Conservation (phyloP, 2,888 invertebrate species). For the Piscicola geometra region DNA sequence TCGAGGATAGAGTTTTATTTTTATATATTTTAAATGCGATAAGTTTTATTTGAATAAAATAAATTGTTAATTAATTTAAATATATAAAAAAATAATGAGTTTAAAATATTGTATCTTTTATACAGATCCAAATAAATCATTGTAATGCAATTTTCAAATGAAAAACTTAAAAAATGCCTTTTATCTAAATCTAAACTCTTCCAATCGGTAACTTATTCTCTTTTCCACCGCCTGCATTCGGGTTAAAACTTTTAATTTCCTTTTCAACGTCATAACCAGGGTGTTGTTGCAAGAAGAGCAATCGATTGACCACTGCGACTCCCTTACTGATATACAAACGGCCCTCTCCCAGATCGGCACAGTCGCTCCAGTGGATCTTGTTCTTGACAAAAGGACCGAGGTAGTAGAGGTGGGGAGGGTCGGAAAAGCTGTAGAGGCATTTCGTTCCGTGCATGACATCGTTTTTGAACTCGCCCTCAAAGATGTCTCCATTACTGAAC, state of each 20-base stretch:
- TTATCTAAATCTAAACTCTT: too few species aligned
- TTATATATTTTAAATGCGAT: too few species aligned
- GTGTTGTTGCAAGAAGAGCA: conserved; percentile 9
- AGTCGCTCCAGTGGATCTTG: conserved; percentile 25
- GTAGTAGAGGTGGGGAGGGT: conserved; percentile 21
- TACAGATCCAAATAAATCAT: too few species aligned
- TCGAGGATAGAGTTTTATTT: too few species aligned
- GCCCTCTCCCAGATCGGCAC: conserved; percentile 14
- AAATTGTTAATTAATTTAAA: too few species aligned
- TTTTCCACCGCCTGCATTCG: too few species aligned
- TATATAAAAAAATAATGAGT: too few species aligned
- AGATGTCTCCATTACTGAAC: conserved; percentile 30
- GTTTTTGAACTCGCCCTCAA: conserved; percentile 20
- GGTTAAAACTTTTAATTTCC: conserved; percentile 3
- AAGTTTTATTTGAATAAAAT: too few species aligned
- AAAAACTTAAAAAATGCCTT: too few species aligned
- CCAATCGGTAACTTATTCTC: too few species aligned
- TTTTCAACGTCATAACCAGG: not conserved
- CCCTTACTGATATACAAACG: conserved; percentile 6
- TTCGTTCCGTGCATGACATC: conserved; percentile 14
- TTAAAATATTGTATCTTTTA: too few species aligned
- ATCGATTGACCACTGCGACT: conserved; percentile 11
- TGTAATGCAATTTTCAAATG: too few species aligned
- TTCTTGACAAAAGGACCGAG: conserved; percentile 25
- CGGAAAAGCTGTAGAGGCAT: conserved; percentile 22